A percentile compares a stretch with the other conserved stretches of the same genome.
Evolutionary conservation across 2,113 vertebrate species (phyloP).

Genomic region (Xiphophorus maculatus): DNA sequence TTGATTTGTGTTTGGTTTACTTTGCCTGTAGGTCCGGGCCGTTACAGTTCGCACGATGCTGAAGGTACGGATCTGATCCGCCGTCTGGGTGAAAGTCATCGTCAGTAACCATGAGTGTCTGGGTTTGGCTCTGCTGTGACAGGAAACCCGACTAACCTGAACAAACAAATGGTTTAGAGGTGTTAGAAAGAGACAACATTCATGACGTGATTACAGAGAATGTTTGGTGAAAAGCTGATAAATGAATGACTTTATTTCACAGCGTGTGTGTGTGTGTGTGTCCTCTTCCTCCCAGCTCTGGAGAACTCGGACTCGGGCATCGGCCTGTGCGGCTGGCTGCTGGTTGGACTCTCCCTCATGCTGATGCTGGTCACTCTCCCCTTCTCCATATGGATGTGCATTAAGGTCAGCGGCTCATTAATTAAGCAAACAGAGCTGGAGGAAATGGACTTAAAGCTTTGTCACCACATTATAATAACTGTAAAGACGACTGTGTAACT

Average conservation of each 20-base stretch:
- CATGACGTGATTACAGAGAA: background rate
- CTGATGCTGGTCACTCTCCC: conserved; percentile 81
- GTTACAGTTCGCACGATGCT: background rate
- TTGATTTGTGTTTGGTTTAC: conserved; percentile 4
- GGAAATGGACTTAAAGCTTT: no score
- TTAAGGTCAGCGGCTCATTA: conserved; percentile 77
- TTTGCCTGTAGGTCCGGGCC: conserved; percentile 15
- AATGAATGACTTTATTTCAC: background rate
- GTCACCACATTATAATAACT: no score
- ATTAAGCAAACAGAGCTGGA: background rate
- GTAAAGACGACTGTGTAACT: no score
- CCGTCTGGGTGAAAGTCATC: background rate
- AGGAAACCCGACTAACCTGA: background rate
- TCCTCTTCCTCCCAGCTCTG: conserved; percentile 36
- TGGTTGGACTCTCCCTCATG: conserved; percentile 42
- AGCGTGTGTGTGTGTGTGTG: background rate
- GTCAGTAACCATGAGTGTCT: background rate
- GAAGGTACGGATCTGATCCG: conserved; percentile 2
- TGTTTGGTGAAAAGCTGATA: background rate
- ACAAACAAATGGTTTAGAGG: background rate
- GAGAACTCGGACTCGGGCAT: conserved; percentile 63
- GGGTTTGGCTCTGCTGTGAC: background rate
- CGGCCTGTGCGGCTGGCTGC: conserved; percentile 86
- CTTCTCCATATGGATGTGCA: conserved; percentile 92
- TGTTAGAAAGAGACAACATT: background rate